Conservation (phyloP, 2,113 vertebrate species). For the Sus scrofa region DNA sequence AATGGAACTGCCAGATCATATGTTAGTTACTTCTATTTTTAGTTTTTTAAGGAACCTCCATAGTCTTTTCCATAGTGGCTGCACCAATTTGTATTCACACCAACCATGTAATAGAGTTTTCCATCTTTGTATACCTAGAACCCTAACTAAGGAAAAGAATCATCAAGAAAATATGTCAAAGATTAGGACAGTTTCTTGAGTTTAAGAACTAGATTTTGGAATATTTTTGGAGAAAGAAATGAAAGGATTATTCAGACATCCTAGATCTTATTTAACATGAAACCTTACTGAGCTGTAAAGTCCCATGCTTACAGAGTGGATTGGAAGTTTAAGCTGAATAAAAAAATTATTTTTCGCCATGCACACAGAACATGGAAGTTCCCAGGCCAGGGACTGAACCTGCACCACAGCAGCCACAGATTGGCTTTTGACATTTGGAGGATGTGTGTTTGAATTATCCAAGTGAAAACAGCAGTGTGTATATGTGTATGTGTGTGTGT, state of each 20-base stretch:
- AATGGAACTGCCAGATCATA: too few relatives aligned
- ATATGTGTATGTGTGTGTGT: too few relatives aligned
- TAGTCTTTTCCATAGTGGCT: too few relatives aligned
- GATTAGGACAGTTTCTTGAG: neutral
- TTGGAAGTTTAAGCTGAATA: conserved; percentile 19
- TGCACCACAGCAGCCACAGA: neutral
- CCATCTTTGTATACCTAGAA: neutral
- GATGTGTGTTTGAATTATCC: neutral
- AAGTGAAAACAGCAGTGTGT: neutral
- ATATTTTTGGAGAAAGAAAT: conserved; percentile 16
- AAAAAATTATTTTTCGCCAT: neutral
- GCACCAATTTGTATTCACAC: too few relatives aligned
- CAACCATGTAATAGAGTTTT: neutral
- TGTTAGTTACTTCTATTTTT: too few relatives aligned
- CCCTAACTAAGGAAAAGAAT: neutral
- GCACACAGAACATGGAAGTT: too few relatives aligned
- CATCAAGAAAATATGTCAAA: conserved; percentile 38
- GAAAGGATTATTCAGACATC: conserved; percentile 25
- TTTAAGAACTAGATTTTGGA: conserved; percentile 32
- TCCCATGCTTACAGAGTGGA: neutral
- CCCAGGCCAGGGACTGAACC: too few relatives aligned
- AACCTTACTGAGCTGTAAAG: neutral
- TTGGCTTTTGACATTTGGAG: neutral
- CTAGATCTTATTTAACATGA: neutral
- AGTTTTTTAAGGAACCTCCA: too few relatives aligned